Percentiles rank a stretch among this genome's conserved stretches.
Evolutionary conservation across 1,140 invertebrate species (phyloP).

Genomic region (Bombus sylvicola): DNA sequence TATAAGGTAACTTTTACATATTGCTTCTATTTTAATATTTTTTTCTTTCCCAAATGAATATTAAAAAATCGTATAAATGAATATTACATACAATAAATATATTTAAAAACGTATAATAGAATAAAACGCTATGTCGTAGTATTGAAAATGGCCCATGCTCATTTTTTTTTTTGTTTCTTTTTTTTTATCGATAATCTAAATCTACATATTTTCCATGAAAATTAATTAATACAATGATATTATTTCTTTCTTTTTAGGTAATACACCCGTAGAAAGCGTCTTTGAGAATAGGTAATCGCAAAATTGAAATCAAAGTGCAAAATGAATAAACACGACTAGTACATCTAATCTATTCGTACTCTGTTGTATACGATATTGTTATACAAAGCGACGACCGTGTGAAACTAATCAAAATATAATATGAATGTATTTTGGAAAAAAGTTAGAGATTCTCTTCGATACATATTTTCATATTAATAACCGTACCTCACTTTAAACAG

Average conservation of each 20-base stretch:
- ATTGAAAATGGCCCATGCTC: too few relatives aligned
- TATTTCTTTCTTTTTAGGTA: constrained; percentile 1
- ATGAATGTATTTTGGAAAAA: constrained; percentile 50
- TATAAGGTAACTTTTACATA: constrained; percentile 20
- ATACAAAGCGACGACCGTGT: background rate
- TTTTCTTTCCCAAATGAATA: background rate
- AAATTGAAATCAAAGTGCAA: background rate
- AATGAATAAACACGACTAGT: background rate
- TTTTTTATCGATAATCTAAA: background rate
- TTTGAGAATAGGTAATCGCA: background rate
- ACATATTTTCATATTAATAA: constrained; percentile 58
- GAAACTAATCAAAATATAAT: constrained; percentile 33
- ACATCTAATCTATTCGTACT: background rate
- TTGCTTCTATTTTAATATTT: background rate
- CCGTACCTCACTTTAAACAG: background rate
- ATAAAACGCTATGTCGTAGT: too few relatives aligned
- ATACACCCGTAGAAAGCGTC: background rate
- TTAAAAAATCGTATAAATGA: background rate
- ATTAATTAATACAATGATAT: background rate
- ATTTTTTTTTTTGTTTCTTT: background rate
- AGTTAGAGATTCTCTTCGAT: constrained; percentile 27
- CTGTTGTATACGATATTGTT: background rate
- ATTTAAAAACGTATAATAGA: background rate
- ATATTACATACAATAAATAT: too few relatives aligned
- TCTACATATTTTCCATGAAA: background rate